Evolutionary conservation across 2,888 invertebrate genomes (phyloP), one percentile per base, ranked within the genome.

Genomic region (Fragum fragum): DNA sequence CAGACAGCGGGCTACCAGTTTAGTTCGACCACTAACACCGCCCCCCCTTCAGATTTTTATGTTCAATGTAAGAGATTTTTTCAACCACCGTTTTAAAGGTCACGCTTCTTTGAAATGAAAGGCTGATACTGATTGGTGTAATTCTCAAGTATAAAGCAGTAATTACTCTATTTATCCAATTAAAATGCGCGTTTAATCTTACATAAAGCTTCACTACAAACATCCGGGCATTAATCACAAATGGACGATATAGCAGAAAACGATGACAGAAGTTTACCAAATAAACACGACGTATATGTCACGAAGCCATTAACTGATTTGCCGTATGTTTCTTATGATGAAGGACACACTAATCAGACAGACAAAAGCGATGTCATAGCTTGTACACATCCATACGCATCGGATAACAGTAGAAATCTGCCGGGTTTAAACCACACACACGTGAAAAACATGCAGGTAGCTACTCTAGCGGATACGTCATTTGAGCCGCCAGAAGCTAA

Each of bases 381-480:
- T 14, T 61, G 42, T 73, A 73, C 72, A 61, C 61, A 59, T 23
- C 81, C 63, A 47, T 77, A 80, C 69, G 87, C 87, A 61, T 79
- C 76, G 69, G 83, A 86, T 57, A 80, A 87, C 75, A 89, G 83
- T 76, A 82, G 88, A 68, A 92, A 91, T 87, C 79, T 92, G 59
- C 91, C 92, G 39, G 91, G 90, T 74, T 87, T 87, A 61, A 66
- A 42, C 26, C 18, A 23, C n/a, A 36, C 66, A 66, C 66, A 66
- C 66, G 66, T 66, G 66, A 66, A 66, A 66, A 66, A 66, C 66
- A 66, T 52, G 32, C 68, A 81, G 29, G 32, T 81, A 26, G 36
- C 66, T 16, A 21, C 29, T 1, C n/a, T n/a, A 26, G 68, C 42
- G 26, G 78, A 83, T 7, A 63, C 77, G 18, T 72, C 63, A 42